phyloP scores from a whole-genome alignment of 1,140 invertebrate genomes.

The Lepidurus apus region DNA sequence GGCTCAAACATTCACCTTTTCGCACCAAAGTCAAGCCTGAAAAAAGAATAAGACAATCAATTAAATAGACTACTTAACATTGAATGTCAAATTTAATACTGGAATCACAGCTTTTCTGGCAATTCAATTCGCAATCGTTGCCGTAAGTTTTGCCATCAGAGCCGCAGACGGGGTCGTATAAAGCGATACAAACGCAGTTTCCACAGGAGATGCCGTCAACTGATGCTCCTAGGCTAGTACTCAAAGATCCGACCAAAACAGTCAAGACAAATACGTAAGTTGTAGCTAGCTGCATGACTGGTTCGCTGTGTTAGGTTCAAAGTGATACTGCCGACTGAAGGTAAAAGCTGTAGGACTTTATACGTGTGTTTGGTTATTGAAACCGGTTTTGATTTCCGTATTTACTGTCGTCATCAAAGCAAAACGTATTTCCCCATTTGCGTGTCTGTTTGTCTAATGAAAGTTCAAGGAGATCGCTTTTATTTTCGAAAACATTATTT shows the following conservation, averaged over 20 bases:
- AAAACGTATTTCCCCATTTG: too few species aligned
- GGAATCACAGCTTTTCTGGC: constrained; percentile 47
- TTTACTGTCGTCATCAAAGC: too few species aligned
- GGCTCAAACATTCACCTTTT: constrained; percentile 52
- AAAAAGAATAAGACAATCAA: too few species aligned
- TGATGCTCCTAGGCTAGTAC: neutral
- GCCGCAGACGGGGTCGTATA: constrained; percentile 67
- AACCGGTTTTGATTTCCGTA: too few species aligned
- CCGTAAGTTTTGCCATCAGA: constrained; percentile 55
- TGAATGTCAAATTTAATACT: neutral
- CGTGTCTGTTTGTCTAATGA: too few species aligned
- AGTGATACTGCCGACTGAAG: too few species aligned
- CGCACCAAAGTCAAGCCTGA: too few species aligned
- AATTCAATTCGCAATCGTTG: constrained; percentile 53
- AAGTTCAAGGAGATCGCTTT: too few species aligned
- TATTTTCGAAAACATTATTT: too few species aligned
- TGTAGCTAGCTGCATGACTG: neutral
- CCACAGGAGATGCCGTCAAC: neutral
- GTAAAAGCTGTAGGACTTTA: too few species aligned
- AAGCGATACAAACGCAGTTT: constrained; percentile 44
- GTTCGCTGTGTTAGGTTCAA: too few species aligned
- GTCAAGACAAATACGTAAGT: neutral
- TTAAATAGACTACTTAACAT: neutral
- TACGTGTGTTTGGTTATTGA: too few species aligned
- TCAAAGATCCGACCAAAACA: neutral